Conservation (phyloP, 2,113 vertebrate genomes). For the Speoplatyrhinus poulsoni region DNA sequence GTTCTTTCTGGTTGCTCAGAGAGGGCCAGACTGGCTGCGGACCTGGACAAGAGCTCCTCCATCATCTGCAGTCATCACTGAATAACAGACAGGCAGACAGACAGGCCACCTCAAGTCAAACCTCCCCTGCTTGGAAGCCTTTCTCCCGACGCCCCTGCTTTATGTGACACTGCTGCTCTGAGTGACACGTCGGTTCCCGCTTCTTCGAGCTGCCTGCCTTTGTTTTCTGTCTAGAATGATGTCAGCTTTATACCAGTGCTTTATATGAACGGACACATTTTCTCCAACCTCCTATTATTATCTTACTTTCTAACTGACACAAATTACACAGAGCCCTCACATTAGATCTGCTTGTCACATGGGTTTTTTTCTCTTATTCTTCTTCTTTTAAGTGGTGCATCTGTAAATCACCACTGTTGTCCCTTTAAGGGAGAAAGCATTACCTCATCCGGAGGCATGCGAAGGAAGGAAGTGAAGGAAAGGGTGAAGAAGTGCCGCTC, state of each 20-base stretch:
- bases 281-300: too few species aligned
- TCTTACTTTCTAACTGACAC: too few species aligned
- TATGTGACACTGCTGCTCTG: conserved; percentile 60
- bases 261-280: not conserved
- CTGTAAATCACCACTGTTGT: conserved; percentile 16
- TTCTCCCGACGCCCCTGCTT: conserved; percentile 54
- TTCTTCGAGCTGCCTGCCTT: conserved; percentile 44
- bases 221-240: conserved; percentile 59
- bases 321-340: too few species aligned
- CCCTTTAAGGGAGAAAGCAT: conserved; percentile 67
- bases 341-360: too few species aligned
- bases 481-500: conserved; percentile 58
- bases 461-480: conserved; percentile 71
- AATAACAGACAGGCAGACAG: conserved; percentile 47
- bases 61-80: conserved; percentile 45
- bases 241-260: conserved; percentile 34
- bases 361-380: too few species aligned
- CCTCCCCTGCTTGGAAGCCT: conserved; percentile 54
- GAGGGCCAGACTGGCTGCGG: conserved; percentile 22
- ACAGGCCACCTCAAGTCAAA: conserved; percentile 55
- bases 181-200: conserved; percentile 54
- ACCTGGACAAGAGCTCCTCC: conserved; percentile 44
- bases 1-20: conserved; percentile 47
- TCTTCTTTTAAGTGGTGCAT: not conserved
- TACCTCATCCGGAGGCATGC: conserved; percentile 65